phyloP scores from a whole-genome alignment of 2,888 invertebrate genomes.

The Pseudoips prasinana region DNA sequence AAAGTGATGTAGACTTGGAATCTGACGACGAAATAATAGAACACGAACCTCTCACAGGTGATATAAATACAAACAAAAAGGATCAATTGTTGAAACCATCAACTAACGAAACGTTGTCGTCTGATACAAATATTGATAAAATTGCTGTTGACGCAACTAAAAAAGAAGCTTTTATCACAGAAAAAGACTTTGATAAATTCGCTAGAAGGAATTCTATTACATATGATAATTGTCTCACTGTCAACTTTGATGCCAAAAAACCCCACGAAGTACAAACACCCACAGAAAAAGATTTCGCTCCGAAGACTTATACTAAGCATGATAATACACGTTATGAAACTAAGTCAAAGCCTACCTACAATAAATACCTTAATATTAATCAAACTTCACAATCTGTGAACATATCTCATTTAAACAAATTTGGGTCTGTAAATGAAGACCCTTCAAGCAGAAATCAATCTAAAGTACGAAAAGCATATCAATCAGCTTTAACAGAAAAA shows the following conservation, averaged over 20 bases:
- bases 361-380: constrained; percentile 41
- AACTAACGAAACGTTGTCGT: constrained; percentile 24
- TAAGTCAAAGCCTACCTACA: constrained; percentile 50
- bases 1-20: constrained; percentile 40
- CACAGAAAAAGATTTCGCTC: constrained; percentile 50
- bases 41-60: constrained; percentile 53
- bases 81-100: constrained; percentile 19
- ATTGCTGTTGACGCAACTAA: constrained; percentile 34
- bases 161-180: constrained; percentile 66
- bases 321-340: constrained; percentile 47
- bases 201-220: constrained; percentile 69
- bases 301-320: constrained; percentile 51
- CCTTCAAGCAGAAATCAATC: constrained; percentile 58
- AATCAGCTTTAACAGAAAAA: constrained; percentile 65
- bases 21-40: constrained; percentile 55
- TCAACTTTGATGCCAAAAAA: constrained; percentile 60
- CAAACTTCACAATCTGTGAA: constrained; percentile 40
- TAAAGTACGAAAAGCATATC: constrained; percentile 69
- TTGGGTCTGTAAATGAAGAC: constrained; percentile 40
- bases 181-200: constrained; percentile 76
- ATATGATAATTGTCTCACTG: constrained; percentile 65
- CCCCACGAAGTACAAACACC: constrained; percentile 57
- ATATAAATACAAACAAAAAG: constrained; percentile 39
- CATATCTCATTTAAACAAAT: constrained; percentile 36
- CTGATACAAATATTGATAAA: constrained; percentile 14